Base-by-base conservation (phyloP, 1,140 invertebrate genomes). In the Polyergus mexicanus region DNA sequence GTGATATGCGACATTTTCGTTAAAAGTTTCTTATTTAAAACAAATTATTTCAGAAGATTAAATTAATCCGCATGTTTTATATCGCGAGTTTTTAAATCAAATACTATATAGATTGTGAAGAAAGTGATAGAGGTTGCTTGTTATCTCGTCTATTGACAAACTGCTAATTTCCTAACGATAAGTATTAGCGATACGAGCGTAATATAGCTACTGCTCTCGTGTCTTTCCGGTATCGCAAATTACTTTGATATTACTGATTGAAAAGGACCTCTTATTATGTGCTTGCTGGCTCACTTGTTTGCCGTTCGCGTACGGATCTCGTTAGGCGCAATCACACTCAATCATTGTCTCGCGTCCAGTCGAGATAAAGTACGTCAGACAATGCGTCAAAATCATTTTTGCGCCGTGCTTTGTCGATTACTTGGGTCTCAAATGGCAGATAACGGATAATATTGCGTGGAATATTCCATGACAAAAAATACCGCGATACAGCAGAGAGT, bases 181-280 rank as follows among this genome's bases (percentile, higher is more conserved):
- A 16, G 8, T 51, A 19, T 51, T 19, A 51, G 16, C 16, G 47
- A 51, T 3, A 47, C 3, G 13, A 47, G 44, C 44, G 44, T 47
- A 47, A 47, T 16, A 72, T 60, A 74, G n/a, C 72, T 38, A 25
- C 13, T 51, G 19, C 51, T 32, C 47, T 56, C 3, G 60, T 44
- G 25, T 10, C 47, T 22, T 81, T 19, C 13, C 54, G 66, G 22
- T 81, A 54, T 41, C 28, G 19, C 44, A 62, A 66, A 69, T 35
- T 51, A 81, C 77, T 58, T 71, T 81, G 65, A 81, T 19, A 60
- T 72, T 72, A 54, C 32, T 81, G 65, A 41, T 81, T 22, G 38
- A 83, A 83, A 44, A 60, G 38, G 35, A 74, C 38, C 28, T 83
- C 78, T 62, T 32, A 11, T 83, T 72, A 58, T 51, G 28, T 71